A percentile compares a stretch with the other conserved stretches of the same genome.
phyloP scores from a whole-genome alignment of 2,797 vertebrate genomes.

The Molothrus aeneus region DNA sequence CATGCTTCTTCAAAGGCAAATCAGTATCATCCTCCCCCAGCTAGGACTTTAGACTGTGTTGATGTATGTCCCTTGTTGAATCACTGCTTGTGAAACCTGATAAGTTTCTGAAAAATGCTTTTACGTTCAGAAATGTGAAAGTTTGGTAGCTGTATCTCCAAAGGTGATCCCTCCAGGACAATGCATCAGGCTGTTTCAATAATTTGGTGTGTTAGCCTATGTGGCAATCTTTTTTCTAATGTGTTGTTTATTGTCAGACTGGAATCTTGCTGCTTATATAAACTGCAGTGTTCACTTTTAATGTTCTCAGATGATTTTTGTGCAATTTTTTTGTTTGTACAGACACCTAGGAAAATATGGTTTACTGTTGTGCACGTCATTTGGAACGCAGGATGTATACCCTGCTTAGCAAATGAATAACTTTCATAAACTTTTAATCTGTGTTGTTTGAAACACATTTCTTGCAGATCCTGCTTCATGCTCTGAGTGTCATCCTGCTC shows the following conservation, averaged over 20 bases:
- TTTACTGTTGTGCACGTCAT: not conserved
- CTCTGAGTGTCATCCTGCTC: not conserved
- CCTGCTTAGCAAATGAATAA: not conserved
- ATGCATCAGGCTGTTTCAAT: accelerated
- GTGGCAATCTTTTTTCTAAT: not conserved
- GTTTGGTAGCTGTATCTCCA: not conserved
- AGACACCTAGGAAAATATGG: not conserved
- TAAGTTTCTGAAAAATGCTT: not conserved
- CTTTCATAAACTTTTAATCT: not conserved
- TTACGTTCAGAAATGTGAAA: not conserved
- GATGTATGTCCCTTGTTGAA: not conserved
- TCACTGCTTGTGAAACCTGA: not conserved
- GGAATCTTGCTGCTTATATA: not conserved
- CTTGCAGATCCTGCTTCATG: not conserved
- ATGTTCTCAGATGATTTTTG: not conserved
- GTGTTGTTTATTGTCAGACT: not conserved
- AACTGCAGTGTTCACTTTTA: not conserved
- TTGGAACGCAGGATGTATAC: not conserved
- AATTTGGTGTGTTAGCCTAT: not conserved
- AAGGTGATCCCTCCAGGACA: not conserved
- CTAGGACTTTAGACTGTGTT: not conserved
- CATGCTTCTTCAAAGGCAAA: not conserved
- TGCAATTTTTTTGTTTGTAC: not conserved
- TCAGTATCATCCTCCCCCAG: not conserved
- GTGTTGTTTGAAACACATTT: not conserved